Evolutionary conservation across 2,888 invertebrate genomes (phyloP).

Genomic region (Phania funesta): DNA sequence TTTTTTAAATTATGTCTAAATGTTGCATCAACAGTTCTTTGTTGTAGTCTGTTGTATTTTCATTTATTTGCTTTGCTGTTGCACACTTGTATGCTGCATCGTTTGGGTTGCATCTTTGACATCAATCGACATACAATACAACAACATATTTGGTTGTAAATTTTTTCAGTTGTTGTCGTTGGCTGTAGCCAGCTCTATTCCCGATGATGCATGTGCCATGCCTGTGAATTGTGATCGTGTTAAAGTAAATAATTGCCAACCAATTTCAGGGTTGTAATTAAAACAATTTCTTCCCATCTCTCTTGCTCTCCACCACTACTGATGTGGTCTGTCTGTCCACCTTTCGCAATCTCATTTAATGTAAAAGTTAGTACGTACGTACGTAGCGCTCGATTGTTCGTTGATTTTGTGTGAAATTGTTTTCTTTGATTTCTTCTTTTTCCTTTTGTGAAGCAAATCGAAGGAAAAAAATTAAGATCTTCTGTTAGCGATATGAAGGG

Average conservation of each 20-base stretch:
- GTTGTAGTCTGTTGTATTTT: not conserved
- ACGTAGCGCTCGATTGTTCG: not conserved
- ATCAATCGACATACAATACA: slow-evolving; percentile 59
- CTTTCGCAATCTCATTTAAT: slow-evolving; percentile 1
- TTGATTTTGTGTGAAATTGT: slow-evolving; percentile 34
- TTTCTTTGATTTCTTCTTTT: not conserved
- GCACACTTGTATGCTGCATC: slow-evolving; percentile 28
- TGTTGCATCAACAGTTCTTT: slow-evolving; percentile 49
- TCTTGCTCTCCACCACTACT: not conserved
- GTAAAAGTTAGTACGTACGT: not conserved
- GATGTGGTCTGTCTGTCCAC: not conserved
- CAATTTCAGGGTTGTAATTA: slow-evolving; percentile 75
- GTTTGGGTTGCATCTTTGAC: slow-evolving; percentile 57
- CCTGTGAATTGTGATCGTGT: slow-evolving; percentile 79
- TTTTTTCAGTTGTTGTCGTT: slow-evolving; percentile 10
- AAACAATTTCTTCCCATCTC: slow-evolving; percentile 63
- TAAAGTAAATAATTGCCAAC: slow-evolving; percentile 79
- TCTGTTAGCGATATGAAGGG: slow-evolving; percentile 53
- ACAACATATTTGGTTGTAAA: slow-evolving; percentile 44
- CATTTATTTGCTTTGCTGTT: slow-evolving; percentile 5
- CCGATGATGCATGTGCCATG: slow-evolving; percentile 78
- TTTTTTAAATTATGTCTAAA: slow-evolving; percentile 43
- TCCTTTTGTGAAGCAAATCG: slow-evolving; percentile 2
- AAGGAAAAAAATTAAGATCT: slow-evolving; percentile 37
- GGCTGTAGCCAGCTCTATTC: slow-evolving; percentile 30